Percentiles rank a stretch among this genome's conserved stretches.
These are phyloP conservation scores for human DNA, from an alignment of 2,113 vertebrate genomes.

Conservation along the genomic window GRCh38 chr5:11622001-11622500, in stretches of 20 bases:
- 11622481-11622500: not conserved
- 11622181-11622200: not conserved
- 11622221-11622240: not conserved
- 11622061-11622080: not conserved
- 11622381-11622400: slow-evolving; percentile 9
- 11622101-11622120: not conserved
- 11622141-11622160: not conserved
- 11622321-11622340: not conserved
- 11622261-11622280: not conserved
- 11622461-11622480: not conserved
- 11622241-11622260: not conserved
- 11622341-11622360: not conserved
- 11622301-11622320: slow-evolving; percentile 33
- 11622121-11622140: not conserved
- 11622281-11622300: not conserved
- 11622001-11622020: not conserved
- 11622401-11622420: not conserved
- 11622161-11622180: not conserved
- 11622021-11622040: not conserved
- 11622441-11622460: not conserved
- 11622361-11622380: not conserved
- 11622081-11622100: not conserved
- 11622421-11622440: not conserved
- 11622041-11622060: not conserved
- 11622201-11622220: not conserved